Conservation (phyloP, 1,140 invertebrate species). For the Drosophila sproati region DNA sequence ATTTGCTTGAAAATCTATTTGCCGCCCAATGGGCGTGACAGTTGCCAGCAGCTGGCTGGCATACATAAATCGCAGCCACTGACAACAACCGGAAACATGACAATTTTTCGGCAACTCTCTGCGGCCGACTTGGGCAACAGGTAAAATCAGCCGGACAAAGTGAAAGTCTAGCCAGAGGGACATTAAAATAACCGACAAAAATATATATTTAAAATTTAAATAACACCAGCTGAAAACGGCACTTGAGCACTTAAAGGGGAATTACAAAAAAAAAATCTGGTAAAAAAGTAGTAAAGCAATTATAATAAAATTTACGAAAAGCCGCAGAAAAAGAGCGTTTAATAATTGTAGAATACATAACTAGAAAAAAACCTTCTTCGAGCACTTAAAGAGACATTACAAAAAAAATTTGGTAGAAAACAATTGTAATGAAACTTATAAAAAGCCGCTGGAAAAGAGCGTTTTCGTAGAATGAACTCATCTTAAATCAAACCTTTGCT, state of each 20-base stretch:
- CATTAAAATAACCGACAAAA: too few species aligned
- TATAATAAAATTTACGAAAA: background rate
- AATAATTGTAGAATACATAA: too few species aligned
- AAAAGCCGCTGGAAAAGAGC: too few species aligned
- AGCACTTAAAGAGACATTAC: too few species aligned
- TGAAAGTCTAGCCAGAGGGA: conserved; percentile 52
- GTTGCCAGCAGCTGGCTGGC: conserved; percentile 2
- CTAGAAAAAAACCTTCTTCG: too few species aligned
- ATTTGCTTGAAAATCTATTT: conserved; percentile 69
- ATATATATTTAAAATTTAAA: background rate
- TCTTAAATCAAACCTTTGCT: background rate
- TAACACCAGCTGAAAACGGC: conserved; percentile 9
- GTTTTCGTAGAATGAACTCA: background rate
- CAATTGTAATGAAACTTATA: too few species aligned
- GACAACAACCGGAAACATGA: conserved; percentile 50
- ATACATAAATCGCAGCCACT: conserved; percentile 50
- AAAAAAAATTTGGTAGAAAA: too few species aligned
- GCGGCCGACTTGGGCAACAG: conserved; percentile 57
- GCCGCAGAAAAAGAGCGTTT: too few species aligned
- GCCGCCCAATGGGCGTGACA: conserved; percentile 47
- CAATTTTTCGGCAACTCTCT: conserved; percentile 38
- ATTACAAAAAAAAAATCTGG: background rate
- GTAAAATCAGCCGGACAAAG: conserved; percentile 48
- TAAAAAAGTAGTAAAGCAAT: background rate
- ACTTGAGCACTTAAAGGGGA: background rate